Percentiles rank a stretch among this genome's conserved stretches.
Conservation (phyloP, 1,140 invertebrate species). For the Zophobas morio region DNA sequence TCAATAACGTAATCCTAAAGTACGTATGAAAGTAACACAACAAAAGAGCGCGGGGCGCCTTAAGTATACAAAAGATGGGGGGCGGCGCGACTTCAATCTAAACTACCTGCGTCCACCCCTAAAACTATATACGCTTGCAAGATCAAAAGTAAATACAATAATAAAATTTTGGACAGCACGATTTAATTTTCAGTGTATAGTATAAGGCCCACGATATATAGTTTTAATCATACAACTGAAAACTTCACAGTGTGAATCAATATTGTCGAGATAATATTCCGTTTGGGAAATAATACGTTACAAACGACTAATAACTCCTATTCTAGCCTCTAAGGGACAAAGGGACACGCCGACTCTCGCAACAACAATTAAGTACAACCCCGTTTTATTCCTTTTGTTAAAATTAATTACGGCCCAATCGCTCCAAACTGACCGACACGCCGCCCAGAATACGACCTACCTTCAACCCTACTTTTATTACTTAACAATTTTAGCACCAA, state of each 20-base stretch:
- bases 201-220: constrained; percentile 70
- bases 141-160: constrained; percentile 54
- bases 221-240: constrained; percentile 69
- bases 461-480: too few species aligned
- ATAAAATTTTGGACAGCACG: constrained; percentile 69
- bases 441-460: too few species aligned
- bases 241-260: constrained; percentile 68
- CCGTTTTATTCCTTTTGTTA: constrained; percentile 1
- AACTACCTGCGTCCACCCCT: constrained; percentile 27
- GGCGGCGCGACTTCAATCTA: constrained; percentile 38
- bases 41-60: constrained; percentile 59
- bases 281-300: constrained; percentile 64
- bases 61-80: constrained; percentile 61
- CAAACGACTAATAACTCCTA: constrained; percentile 58
- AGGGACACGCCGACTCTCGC: constrained; percentile 24
- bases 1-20: constrained; percentile 68
- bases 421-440: too few species aligned
- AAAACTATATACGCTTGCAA: constrained; percentile 48
- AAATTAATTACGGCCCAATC: not conserved
- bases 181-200: constrained; percentile 69
- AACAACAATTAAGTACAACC: constrained; percentile 34
- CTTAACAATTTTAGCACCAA: too few species aligned
- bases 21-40: constrained; percentile 64
- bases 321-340: constrained; percentile 57
- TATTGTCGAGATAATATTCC: constrained; percentile 70